These are phyloP conservation scores for Alcedo atthis DNA, from an alignment of 2,797 vertebrate species.

Conservation along the genomic window DNA sequence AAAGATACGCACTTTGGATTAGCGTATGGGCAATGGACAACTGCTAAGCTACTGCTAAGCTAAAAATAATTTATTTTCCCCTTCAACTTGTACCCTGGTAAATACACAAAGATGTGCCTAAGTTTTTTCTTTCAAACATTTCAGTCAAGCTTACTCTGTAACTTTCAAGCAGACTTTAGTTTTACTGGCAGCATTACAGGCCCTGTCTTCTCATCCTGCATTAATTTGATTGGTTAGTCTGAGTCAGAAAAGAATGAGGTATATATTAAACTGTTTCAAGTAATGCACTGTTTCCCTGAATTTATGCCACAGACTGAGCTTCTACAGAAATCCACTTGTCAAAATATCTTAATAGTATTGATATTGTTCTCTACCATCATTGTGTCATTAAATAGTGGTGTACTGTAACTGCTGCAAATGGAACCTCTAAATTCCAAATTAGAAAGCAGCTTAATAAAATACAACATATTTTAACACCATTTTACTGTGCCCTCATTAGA, in stretches of 20 bases:
- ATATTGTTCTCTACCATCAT: not conserved
- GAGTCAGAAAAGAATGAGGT: not conserved
- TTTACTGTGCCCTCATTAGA: not conserved
- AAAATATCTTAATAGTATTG: not conserved
- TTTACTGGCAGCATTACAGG: not conserved
- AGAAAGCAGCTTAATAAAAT: not conserved
- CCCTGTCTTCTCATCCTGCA: not conserved
- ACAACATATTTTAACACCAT: not conserved
- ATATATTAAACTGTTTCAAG: not conserved
- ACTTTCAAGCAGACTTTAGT: not conserved
- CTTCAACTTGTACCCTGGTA: not conserved
- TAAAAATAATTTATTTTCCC: conserved; percentile 1
- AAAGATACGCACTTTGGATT: conserved; percentile 64
- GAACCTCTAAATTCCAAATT: not conserved
- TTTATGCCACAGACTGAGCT: not conserved
- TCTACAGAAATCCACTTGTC: not conserved
- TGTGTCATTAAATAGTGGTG: not conserved
- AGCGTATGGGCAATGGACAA: conserved; percentile 10
- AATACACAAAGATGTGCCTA: not conserved
- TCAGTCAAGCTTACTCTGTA: conserved; percentile 14
- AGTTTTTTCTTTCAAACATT: not conserved
- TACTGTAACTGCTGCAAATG: not conserved
- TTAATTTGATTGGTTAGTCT: not conserved
- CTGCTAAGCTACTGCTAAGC: conserved; percentile 20
- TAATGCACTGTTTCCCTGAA: not conserved